A percentile compares a stretch with the other conserved stretches of the same genome.
phyloP scores from a whole-genome alignment of 2,888 invertebrate species.

The Stegana nigrithorax region DNA sequence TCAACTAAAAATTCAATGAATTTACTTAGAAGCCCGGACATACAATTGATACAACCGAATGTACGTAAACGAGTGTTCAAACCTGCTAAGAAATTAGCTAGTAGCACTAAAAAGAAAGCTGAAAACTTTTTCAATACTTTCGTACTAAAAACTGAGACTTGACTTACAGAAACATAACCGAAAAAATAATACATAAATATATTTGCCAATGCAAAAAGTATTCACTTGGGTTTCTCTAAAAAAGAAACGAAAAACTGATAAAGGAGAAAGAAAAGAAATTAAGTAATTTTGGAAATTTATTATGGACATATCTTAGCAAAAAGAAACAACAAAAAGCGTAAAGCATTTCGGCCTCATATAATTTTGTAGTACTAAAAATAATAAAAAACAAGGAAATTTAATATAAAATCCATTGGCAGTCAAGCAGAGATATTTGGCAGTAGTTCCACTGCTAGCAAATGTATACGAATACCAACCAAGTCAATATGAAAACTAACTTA shows the following conservation, averaged over 20 bases:
- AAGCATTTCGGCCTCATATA: not conserved
- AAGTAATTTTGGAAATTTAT: not conserved
- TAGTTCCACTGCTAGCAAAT: too few species aligned
- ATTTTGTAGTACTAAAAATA: not conserved
- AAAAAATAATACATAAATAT: conserved; percentile 20
- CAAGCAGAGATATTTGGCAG: too few species aligned
- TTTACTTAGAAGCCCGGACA: conserved; percentile 22
- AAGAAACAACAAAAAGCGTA: not conserved
- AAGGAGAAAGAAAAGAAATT: not conserved
- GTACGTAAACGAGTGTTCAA: too few species aligned
- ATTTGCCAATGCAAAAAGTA: conserved; percentile 27
- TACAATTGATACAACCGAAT: too few species aligned
- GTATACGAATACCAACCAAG: not conserved
- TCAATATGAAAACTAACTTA: not conserved
- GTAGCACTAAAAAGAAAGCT: conserved; percentile 36
- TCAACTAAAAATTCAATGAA: conserved; percentile 38
- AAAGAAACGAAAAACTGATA: not conserved
- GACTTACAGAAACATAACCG: conserved; percentile 4
- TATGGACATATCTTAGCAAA: conserved; percentile 1
- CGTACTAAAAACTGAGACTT: not conserved
- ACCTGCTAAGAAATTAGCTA: conserved; percentile 32
- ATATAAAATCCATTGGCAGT: too few species aligned
- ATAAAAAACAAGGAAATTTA: too few species aligned
- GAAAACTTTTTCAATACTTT: conserved; percentile 20
- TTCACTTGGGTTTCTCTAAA: not conserved